Evolutionary conservation across 2,113 vertebrate species (phyloP).

Genomic region (Tamias sibiricus): DNA sequence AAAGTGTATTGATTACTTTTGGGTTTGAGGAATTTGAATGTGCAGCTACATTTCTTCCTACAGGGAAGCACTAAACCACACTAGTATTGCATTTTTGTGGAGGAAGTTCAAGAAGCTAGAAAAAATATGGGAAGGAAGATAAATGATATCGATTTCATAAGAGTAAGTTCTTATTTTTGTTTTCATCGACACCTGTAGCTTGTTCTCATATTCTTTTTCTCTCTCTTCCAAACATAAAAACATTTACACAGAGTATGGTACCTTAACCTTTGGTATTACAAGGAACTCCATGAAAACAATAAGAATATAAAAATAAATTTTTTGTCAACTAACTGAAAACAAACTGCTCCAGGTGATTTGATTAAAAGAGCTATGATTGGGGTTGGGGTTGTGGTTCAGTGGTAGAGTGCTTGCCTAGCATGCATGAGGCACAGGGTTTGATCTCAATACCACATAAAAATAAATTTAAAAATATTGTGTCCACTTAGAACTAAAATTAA

Average conservation of each 20-base stretch:
- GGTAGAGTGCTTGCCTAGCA: too few species aligned
- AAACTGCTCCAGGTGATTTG: neutral
- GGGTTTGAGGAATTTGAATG: neutral
- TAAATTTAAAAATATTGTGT: too few species aligned
- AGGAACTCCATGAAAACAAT: neutral
- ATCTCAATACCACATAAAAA: too few species aligned
- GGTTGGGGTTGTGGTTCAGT: too few species aligned
- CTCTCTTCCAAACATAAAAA: neutral
- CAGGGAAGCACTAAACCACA: neutral
- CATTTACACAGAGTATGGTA: neutral
- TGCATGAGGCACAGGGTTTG: too few species aligned
- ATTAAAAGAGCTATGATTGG: neutral
- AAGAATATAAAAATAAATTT: neutral
- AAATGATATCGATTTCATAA: conserved; percentile 58
- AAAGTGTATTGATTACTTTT: conserved; percentile 59
- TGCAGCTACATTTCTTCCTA: conserved; percentile 27
- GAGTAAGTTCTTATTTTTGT: neutral
- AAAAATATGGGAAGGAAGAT: conserved; percentile 39
- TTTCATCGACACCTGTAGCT: neutral
- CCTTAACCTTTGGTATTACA: neutral
- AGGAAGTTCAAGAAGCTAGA: neutral
- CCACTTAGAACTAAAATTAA: too few species aligned
- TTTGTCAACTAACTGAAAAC: neutral
- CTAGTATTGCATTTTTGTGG: neutral
- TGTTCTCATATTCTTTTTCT: neutral